Evolutionary conservation across 2,113 vertebrate genomes (phyloP), one percentile per base, ranked within the genome.

Genomic region (Notothenia rossii): DNA sequence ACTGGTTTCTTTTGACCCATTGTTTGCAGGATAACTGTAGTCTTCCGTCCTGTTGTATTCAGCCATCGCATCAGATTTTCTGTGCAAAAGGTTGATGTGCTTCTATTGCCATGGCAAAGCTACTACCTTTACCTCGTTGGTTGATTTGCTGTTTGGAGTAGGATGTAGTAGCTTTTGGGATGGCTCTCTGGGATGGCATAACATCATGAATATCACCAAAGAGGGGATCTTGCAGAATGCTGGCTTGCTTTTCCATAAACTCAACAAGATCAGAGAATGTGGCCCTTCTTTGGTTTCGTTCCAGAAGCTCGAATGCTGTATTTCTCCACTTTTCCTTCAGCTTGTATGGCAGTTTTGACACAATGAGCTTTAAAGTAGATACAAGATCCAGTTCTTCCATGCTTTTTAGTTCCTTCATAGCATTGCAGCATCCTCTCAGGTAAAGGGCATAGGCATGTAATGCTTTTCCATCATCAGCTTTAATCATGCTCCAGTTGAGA

Each of bases 271-370:
- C 36, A 1, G 14, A 29, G 2, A 66, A 50, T 50, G 13, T 50
- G 20, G 63, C 46, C 22, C 69, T 29, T 13, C 5, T 1, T 18
- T 59, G 12, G 7, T 1, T 45, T 58, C 5, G 9, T n/a, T 54
- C 33, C 40, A 59, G 8, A 58, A 56, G 11, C 4, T 56, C 11
- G 14, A 5, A 14, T 29, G 55, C 55, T 56, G 55, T 25, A 15
- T 20, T 58, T 49, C 22, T 60, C 56, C 70, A 50, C 22, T 29
- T 29, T 29, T 50, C 15, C 25, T 49, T 46, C n/a, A 40, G 18
- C 12, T 49, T 60, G 49, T 50, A 60, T 17, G 70, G 70, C 43
- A 72, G 43, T 18, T 72, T 72, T 48, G 45, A 60, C 2, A 72
- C 14, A 20, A 72, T 88, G 20, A 56, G 20, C 55, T 13, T 56